Conservation (phyloP, 2,888 invertebrate genomes). For the Hypomecis atomaria region DNA sequence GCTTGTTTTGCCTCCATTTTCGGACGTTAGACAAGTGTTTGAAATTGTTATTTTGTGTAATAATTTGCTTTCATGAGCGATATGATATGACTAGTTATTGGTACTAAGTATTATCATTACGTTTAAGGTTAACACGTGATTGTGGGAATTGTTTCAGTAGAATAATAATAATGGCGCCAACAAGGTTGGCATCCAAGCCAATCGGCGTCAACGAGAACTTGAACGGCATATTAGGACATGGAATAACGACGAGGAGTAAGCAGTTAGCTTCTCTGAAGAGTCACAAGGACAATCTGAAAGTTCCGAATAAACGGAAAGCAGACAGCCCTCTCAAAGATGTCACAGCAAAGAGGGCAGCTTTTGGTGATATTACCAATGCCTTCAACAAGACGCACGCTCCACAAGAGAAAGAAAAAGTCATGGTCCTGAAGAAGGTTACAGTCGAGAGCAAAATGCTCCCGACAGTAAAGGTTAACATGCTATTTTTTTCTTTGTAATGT, state of each 20-base stretch:
- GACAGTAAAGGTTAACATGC: constrained; percentile 69
- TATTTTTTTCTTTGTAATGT: constrained; percentile 19
- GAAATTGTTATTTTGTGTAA: constrained; percentile 62
- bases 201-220: constrained; percentile 77
- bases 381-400: constrained; percentile 71
- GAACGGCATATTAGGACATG: constrained; percentile 76
- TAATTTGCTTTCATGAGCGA: constrained; percentile 36
- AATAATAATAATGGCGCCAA: constrained; percentile 85
- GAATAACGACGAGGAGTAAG: constrained; percentile 87
- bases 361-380: constrained; percentile 94
- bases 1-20: constrained; percentile 83
- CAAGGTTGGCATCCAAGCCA: constrained; percentile 82
- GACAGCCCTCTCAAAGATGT: constrained; percentile 91
- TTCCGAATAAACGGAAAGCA: constrained; percentile 91
- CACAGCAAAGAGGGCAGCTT: constrained; percentile 91
- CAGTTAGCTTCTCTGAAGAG: constrained; percentile 79
- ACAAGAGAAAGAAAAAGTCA: constrained; percentile 71
- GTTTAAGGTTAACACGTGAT: constrained; percentile 61
- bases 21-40: constrained; percentile 69
- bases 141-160: constrained; percentile 61
- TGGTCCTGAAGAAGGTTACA: constrained; percentile 78
- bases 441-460: constrained; percentile 80
- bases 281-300: constrained; percentile 75
- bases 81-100: constrained; percentile 22
- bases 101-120: constrained; percentile 36